phyloP scores from a whole-genome alignment of 2,888 invertebrate species.

The Dryobota labecula region DNA sequence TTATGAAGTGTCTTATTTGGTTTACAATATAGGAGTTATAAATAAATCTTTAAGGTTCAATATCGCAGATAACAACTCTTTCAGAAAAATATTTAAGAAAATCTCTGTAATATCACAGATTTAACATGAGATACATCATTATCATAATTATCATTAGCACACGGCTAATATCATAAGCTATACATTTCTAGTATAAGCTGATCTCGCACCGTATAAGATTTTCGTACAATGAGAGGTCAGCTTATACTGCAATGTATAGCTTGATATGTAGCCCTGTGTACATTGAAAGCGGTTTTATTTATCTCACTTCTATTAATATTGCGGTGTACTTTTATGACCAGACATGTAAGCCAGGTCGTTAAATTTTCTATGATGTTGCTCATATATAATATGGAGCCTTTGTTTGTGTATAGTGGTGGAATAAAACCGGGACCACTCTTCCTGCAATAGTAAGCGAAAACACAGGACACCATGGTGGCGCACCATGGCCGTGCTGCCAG shows the following conservation, averaged over 20 bases:
- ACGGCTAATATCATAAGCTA: no score
- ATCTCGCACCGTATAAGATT: no score
- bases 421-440: not conserved
- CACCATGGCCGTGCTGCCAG: no score
- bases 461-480: no score
- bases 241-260: no score
- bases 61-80: not conserved
- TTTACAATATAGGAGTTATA: not conserved
- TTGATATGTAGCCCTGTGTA: no score
- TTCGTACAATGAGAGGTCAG: no score
- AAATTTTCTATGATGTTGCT: constrained; percentile 36
- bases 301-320: constrained; percentile 44
- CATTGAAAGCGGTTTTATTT: constrained; percentile 41
- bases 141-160: no score
- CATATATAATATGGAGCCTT: constrained; percentile 12
- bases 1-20: not conserved
- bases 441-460: not conserved
- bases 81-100: not conserved
- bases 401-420: constrained; percentile 15
- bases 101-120: not conserved
- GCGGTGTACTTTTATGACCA: constrained; percentile 45
- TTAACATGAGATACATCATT: no score
- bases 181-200: no score
- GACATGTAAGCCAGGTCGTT: constrained; percentile 47
- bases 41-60: not conserved